Evolutionary conservation across 2,113 vertebrate genomes (phyloP).

Genomic region (Crocuta crocuta): DNA sequence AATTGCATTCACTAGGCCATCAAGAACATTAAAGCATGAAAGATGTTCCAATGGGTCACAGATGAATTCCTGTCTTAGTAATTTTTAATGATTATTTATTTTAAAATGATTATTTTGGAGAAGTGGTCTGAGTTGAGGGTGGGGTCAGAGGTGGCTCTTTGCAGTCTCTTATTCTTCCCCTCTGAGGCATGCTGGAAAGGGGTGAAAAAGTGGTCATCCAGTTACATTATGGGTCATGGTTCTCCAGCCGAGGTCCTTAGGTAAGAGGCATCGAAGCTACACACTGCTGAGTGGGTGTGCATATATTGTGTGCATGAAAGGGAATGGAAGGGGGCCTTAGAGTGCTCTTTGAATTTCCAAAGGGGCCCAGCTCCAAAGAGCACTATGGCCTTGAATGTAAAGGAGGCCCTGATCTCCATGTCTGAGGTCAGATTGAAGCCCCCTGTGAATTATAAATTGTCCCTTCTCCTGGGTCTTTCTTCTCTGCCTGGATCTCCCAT

Average conservation of each 20-base stretch:
- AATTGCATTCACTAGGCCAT: background rate
- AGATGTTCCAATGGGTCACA: background rate
- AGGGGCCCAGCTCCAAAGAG: background rate
- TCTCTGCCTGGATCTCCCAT: background rate
- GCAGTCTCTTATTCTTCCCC: background rate
- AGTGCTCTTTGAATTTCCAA: background rate
- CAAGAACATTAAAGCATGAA: background rate
- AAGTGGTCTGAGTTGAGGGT: background rate
- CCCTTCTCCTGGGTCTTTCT: background rate
- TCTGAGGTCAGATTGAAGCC: background rate
- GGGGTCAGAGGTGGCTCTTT: no score
- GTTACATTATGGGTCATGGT: background rate
- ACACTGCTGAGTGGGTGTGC: background rate
- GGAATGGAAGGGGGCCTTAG: background rate
- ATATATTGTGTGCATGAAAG: background rate
- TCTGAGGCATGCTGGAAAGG: background rate
- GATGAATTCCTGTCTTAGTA: background rate
- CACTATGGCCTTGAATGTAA: background rate
- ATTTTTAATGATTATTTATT: slow-evolving; percentile 29
- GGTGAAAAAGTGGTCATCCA: background rate
- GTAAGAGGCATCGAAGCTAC: background rate
- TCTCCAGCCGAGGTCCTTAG: background rate
- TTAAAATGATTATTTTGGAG: background rate
- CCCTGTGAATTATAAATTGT: background rate
- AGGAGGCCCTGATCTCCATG: background rate